Base-by-base conservation (phyloP, 2,888 invertebrate genomes). In the Heterodera filipjevi region DNA sequence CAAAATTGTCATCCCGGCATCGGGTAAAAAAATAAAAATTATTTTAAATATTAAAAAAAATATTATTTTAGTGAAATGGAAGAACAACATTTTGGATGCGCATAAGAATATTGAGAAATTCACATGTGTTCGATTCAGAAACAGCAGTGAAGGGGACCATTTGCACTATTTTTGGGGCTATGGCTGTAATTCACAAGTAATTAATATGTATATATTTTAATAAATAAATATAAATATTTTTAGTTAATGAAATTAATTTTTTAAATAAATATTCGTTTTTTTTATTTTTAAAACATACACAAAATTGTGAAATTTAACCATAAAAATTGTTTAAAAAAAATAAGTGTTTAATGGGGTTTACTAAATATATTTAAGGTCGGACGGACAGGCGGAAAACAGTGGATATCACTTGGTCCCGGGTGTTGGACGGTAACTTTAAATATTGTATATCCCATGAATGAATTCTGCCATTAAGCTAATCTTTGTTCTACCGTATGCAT, bases 61-160 rank as follows among this genome's bases (percentile, higher is more conserved):
- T 27, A 33, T 33, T 68, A 74, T 16, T 46, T 73, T 16, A 75
- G 75, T 75, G 27, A 35, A 53, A 32, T 75, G 75, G 75, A 66
- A 66, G 30, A 75, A 75, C 66, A 75, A 75, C 35, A 75, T 75
- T 75, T 75, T 75, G 75, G 66, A 75, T n/a, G 75, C 75, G 1
- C 75, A 75, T 66, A 75, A 75, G 68, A 75, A 75, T 46, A 75
- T 75, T 19, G 75, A 75, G 30, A 59, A 53, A 8, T 32, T 32
- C 44, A 75, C 75, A n/a, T 75, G 75, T n/a, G 68, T 75, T n/a
- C 66, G 75, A 19, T 75, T 75, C 68, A 44, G 66, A 53, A 75
- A 75, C 68, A 66, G 66, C 30, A 75, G 64, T 64, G 75, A 75
- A 64, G 75, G 75, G 10, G 75, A 75, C 33, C 75, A 75, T 64